phyloP scores from a whole-genome alignment of 2,888 invertebrate genomes.

The Imbricaverruca yamaguchii region DNA sequence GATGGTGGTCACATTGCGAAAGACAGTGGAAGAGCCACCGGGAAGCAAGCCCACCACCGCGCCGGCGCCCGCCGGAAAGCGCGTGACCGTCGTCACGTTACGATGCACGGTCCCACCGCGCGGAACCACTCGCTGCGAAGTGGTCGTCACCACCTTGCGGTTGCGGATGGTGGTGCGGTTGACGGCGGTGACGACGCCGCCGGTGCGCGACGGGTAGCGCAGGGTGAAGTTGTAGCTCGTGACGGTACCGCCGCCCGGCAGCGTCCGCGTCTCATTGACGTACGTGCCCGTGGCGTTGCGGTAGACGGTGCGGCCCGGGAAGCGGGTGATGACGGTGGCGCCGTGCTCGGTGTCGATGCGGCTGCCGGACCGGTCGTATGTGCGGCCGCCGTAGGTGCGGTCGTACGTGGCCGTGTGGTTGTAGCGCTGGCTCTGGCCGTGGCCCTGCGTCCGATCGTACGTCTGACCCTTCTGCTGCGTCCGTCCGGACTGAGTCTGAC shows the following conservation, averaged over 20 bases:
- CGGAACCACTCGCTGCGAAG: background rate
- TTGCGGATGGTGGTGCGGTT: constrained; percentile 12
- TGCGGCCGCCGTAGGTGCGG: background rate
- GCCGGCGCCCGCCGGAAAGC: background rate
- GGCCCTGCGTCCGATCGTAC: background rate
- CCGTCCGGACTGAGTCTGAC: background rate
- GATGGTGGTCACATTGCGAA: background rate
- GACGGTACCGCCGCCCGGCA: constrained; percentile 9
- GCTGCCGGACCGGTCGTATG: background rate
- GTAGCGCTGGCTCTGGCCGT: constrained; percentile 26
- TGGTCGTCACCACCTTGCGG: constrained; percentile 12
- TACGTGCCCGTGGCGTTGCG: constrained; percentile 22
- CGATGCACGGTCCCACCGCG: background rate
- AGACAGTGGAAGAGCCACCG: background rate
- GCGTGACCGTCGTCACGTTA: background rate
- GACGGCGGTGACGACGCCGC: constrained; percentile 12
- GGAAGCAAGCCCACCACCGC: background rate
- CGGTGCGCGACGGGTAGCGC: background rate
- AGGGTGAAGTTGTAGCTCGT: background rate
- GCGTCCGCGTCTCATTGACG: constrained; percentile 9
- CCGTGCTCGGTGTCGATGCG: background rate
- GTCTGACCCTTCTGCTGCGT: background rate
- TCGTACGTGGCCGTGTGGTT: constrained; percentile 25
- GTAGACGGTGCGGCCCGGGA: constrained; percentile 21
- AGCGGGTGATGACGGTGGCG: background rate